phyloP scores from a whole-genome alignment of 2,113 vertebrate species.

The Campylomormyrus tamandua region DNA sequence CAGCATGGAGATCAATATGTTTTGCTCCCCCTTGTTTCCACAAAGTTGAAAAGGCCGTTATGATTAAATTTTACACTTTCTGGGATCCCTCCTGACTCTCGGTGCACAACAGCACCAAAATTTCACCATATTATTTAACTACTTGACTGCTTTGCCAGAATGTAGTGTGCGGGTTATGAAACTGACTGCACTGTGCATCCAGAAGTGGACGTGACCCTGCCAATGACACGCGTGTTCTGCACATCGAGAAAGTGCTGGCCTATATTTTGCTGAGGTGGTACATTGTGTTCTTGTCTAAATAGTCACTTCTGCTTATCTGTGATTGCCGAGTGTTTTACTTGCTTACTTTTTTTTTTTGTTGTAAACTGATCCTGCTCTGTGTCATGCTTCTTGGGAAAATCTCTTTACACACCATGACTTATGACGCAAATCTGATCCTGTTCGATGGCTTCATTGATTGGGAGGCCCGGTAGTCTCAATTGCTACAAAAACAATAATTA shows the following conservation, averaged over 20 bases:
- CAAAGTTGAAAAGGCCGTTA: neutral
- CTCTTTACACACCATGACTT: neutral
- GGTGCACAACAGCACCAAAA: neutral
- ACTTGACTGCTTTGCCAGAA: neutral
- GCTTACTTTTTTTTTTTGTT: neutral
- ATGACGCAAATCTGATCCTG: neutral
- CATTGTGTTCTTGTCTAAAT: neutral
- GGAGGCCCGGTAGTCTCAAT: neutral
- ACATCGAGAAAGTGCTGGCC: neutral
- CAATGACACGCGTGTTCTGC: neutral
- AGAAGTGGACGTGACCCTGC: neutral
- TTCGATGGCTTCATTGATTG: conserved; percentile 2
- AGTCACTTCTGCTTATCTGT: conserved; percentile 2
- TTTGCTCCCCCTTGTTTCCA: neutral
- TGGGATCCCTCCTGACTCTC: neutral
- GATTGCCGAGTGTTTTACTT: neutral
- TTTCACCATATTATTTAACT: neutral
- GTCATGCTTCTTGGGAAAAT: neutral
- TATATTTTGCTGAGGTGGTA: neutral
- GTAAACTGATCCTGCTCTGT: neutral
- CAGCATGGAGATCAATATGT: neutral
- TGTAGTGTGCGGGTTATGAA: neutral
- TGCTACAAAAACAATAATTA: neutral
- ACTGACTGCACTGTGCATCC: neutral
- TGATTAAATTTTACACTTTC: neutral